These are phyloP conservation scores for Aphelinus certus DNA, from an alignment of 1,140 invertebrate species.

Conservation along the genomic window DNA sequence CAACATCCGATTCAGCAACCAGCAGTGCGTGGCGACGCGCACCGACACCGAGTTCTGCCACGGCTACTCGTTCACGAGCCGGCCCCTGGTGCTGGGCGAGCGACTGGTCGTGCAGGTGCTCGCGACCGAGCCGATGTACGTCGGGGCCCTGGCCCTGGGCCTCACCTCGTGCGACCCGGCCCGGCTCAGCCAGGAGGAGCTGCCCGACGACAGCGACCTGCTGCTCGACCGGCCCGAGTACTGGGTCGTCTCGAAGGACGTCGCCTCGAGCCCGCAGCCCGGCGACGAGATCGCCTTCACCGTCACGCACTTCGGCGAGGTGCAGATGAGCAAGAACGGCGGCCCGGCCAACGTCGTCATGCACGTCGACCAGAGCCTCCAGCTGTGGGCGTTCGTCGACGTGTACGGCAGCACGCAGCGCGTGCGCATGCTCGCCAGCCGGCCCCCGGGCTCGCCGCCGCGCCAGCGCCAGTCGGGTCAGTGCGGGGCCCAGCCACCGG, in stretches of 20 bases:
- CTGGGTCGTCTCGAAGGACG: conserved; percentile 95
- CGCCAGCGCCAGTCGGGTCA: conserved; percentile 45
- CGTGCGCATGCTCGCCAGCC: conserved; percentile 75
- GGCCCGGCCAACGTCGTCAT: conserved; percentile 83
- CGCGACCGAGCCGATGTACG: conserved; percentile 84
- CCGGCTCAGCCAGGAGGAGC: conserved; percentile 74
- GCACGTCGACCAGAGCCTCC: conserved; percentile 91
- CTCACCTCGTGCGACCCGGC: conserved; percentile 93
- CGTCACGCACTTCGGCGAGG: conserved; percentile 85
- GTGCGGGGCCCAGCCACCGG: conserved; percentile 50
- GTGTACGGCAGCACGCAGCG: conserved; percentile 93
- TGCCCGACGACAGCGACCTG: conserved; percentile 93
- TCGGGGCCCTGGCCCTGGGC: conserved; percentile 89
- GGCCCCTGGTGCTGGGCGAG: conserved; percentile 86
- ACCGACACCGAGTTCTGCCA: conserved; percentile 89
- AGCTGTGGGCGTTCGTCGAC: conserved; percentile 95
- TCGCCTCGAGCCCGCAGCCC: conserved; percentile 81
- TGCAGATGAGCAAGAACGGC: conserved; percentile 90
- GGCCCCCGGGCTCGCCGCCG: conserved; percentile 56
- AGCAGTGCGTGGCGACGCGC: conserved; percentile 82
- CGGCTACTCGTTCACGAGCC: conserved; percentile 91
- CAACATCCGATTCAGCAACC: conserved; percentile 84
- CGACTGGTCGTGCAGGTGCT: conserved; percentile 87
- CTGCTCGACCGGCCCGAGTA: conserved; percentile 95
- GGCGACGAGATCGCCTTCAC: conserved; percentile 93